Base-by-base conservation (phyloP, 2,113 vertebrate species). In the Lepisosteus osseus region DNA sequence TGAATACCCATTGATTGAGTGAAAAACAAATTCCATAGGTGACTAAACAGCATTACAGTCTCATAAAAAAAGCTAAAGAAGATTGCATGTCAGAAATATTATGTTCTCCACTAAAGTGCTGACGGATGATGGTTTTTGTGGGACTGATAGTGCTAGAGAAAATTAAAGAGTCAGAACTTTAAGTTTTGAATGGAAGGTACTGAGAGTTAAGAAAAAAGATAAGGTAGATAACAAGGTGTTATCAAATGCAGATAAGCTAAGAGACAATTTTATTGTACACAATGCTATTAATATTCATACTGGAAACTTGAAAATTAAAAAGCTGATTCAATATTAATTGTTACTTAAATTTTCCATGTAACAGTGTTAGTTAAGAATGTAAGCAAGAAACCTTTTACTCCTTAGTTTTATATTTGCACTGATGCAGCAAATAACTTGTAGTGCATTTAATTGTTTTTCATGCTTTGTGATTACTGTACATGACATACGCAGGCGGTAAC, bases 81-180 rank as follows among this genome's bases (percentile, higher is more conserved):
- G 77, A 85, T 85, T 79, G 78, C 77, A 79, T 78, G 79, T 84
- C 82, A 85, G 77, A 85, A 79, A 83, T 76, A 77, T 70, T 57
- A 43, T 80, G 74, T 80, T 79, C 67, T 73, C 67, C 74, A 51
- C 77, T 77, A 85, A 86, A 79, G 62, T 80, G 85, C 73, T 74
- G 83, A 74, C 74, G 84, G 76, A 76, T 77, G 77, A 75, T 63
- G 62, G 79, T 76, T 83, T 68, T 55, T 76, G 76, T 78, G 83
- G 66, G 54, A 76, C 77, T 81, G 83, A 82, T 83, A 83, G 47
- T 51, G 47, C 9, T 51, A 9, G 47, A 6, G 47, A 29, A 29
- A 29, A 29, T 1, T 29, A 29, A 29, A 29, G 29, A 29, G 29
- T 29, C 29, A 29, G 29, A 2, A 29, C 29, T 29, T 43, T 14